Percentiles rank a stretch among this genome's conserved stretches.
phyloP scores from a whole-genome alignment of 2,113 vertebrate genomes.

The Ciconia maguari region DNA sequence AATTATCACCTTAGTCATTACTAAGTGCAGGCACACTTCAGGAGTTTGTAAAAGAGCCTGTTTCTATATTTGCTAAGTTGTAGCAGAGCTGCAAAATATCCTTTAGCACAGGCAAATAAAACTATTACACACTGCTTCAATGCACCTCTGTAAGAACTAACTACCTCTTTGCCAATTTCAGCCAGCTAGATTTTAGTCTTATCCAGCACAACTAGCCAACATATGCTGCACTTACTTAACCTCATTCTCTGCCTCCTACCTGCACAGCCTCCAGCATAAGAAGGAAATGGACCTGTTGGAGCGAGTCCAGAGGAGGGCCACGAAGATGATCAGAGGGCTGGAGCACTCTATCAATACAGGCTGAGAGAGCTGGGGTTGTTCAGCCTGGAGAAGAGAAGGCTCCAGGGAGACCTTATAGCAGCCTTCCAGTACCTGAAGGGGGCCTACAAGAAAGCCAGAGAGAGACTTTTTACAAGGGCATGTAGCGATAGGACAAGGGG shows the following conservation, averaged over 20 bases:
- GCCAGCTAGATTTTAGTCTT: background rate
- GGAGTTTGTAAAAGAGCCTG: background rate
- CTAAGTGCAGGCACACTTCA: background rate
- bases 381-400: too few relatives aligned
- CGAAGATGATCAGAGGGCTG: too few relatives aligned
- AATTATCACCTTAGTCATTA: background rate
- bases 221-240: background rate
- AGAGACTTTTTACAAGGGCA: too few relatives aligned
- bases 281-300: too few relatives aligned
- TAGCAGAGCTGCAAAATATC: background rate
- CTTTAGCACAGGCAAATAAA: background rate
- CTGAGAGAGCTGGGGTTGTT: too few relatives aligned
- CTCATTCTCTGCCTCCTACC: background rate
- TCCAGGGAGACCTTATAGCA: too few relatives aligned
- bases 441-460: too few relatives aligned
- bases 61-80: background rate
- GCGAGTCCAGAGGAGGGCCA: too few relatives aligned
- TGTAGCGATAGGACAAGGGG: too few relatives aligned
- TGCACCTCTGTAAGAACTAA: background rate
- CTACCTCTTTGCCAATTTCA: background rate
- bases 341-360: too few relatives aligned
- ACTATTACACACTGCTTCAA: background rate
- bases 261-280: background rate
- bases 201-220: background rate
- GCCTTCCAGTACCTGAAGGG: too few relatives aligned